phyloP scores from a whole-genome alignment of 2,888 invertebrate species.

The Callyntrura guangdongensis region DNA sequence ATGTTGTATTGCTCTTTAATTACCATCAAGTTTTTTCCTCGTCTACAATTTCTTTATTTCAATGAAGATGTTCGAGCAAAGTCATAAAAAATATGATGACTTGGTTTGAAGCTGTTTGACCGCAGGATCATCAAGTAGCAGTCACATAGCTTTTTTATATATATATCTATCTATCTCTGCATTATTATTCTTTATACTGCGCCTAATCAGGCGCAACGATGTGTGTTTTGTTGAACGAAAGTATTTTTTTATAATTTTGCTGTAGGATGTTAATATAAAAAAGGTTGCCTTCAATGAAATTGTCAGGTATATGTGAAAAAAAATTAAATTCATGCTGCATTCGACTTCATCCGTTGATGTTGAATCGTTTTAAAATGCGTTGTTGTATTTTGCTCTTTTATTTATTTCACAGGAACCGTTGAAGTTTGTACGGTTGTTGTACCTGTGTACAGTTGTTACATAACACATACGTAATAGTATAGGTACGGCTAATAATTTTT shows the following conservation, averaged over 20 bases:
- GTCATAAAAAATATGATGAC: conserved; percentile 56
- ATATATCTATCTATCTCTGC: conserved; percentile 20
- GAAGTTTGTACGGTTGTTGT: no score
- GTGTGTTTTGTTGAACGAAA: conserved; percentile 44
- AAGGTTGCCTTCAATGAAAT: conserved; percentile 24
- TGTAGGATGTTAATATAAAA: conserved; percentile 39
- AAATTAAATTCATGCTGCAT: conserved; percentile 2
- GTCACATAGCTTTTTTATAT: conserved; percentile 35
- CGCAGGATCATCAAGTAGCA: conserved; percentile 59
- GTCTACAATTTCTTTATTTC: conserved; percentile 52
- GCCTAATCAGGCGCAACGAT: conserved; percentile 67
- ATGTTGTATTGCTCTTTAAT: conserved; percentile 47
- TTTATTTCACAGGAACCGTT: background rate
- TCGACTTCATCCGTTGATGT: background rate
- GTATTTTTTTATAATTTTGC: conserved; percentile 28
- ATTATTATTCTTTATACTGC: conserved; percentile 55
- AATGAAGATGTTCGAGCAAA: conserved; percentile 70
- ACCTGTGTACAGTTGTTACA: background rate
- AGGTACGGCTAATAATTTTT: background rate
- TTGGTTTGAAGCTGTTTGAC: conserved; percentile 64
- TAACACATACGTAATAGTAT: background rate
- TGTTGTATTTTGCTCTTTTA: background rate
- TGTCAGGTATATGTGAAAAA: conserved; percentile 41
- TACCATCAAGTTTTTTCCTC: conserved; percentile 49
- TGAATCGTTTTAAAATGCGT: conserved; percentile 11